These are phyloP conservation scores for Indicator maculatus DNA, from an alignment of 2,113 vertebrate species.

Conservation along the genomic window DNA sequence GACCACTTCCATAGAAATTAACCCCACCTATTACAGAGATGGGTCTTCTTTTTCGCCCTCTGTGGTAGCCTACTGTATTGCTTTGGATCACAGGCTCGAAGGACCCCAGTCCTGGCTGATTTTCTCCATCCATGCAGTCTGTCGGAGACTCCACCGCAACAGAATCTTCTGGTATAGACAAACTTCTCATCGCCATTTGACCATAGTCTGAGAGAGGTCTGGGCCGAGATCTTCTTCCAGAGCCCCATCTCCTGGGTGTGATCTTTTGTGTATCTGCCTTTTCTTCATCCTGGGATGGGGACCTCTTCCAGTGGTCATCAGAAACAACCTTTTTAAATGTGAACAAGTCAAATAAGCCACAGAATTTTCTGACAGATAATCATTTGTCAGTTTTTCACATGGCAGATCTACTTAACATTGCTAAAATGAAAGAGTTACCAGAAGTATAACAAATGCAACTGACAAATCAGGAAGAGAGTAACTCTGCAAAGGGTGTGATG, in stretches of 20 bases:
- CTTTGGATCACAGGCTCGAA: not conserved
- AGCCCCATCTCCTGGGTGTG: constrained; percentile 77
- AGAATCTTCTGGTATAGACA: constrained; percentile 89
- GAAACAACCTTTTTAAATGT: constrained; percentile 82
- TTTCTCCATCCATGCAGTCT: constrained; percentile 44
- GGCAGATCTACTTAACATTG: not conserved
- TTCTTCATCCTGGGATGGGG: constrained; percentile 74
- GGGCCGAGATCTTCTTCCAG: constrained; percentile 79
- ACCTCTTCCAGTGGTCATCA: constrained; percentile 76
- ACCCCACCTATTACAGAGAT: constrained; percentile 89
- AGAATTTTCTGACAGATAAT: constrained; percentile 26
- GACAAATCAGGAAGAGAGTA: not conserved
- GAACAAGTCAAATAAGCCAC: constrained; percentile 78
- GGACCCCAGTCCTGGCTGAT: constrained; percentile 15
- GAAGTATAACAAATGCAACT: not conserved
- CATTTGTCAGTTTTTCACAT: not conserved
- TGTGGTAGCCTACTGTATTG: constrained; percentile 52
- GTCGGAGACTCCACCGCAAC: constrained; percentile 64
- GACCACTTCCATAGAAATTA: constrained; percentile 78
- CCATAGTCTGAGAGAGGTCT: constrained; percentile 93
- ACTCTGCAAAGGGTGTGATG: not conserved
- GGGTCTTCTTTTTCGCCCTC: constrained; percentile 80
- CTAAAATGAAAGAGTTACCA: not conserved
- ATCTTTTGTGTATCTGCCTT: constrained; percentile 66
- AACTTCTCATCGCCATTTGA: constrained; percentile 82